Percentiles rank a stretch among this genome's conserved stretches.
phyloP scores from a whole-genome alignment of 2,113 vertebrate species.

The Heterocephalus glaber region DNA sequence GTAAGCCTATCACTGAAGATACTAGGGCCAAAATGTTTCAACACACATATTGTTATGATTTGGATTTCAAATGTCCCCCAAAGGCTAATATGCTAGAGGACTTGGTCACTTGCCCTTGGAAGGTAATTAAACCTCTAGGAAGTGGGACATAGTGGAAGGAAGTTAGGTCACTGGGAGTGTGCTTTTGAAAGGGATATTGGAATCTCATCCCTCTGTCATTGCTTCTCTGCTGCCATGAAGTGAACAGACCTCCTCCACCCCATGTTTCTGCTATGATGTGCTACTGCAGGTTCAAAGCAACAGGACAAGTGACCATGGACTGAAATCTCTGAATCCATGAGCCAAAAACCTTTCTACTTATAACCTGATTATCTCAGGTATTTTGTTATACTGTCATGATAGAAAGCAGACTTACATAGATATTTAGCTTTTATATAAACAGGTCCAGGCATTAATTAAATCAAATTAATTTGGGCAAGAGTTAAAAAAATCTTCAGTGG shows the following conservation, averaged over 20 bases:
- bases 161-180: too few relatives aligned
- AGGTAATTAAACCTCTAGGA: background rate
- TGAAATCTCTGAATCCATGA: too few relatives aligned
- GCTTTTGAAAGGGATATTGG: too few relatives aligned
- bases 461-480: conserved; percentile 3
- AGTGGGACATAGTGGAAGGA: background rate
- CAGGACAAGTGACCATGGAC: too few relatives aligned
- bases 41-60: background rate
- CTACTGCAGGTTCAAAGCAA: background rate
- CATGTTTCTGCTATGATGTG: background rate
- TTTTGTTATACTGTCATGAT: background rate
- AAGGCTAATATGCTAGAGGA: background rate
- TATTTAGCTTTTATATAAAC: background rate
- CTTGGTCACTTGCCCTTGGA: too few relatives aligned
- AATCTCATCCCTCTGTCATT: background rate
- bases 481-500: background rate
- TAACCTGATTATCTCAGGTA: too few relatives aligned
- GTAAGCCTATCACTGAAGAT: background rate
- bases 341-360: too few relatives aligned
- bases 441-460: background rate
- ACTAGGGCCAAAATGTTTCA: background rate
- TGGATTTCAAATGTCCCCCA: background rate
- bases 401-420: background rate
- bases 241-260: background rate
- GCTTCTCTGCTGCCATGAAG: background rate